Conservation (phyloP, 2,113 vertebrate genomes). For the Choloepus hoffmanni region DNA sequence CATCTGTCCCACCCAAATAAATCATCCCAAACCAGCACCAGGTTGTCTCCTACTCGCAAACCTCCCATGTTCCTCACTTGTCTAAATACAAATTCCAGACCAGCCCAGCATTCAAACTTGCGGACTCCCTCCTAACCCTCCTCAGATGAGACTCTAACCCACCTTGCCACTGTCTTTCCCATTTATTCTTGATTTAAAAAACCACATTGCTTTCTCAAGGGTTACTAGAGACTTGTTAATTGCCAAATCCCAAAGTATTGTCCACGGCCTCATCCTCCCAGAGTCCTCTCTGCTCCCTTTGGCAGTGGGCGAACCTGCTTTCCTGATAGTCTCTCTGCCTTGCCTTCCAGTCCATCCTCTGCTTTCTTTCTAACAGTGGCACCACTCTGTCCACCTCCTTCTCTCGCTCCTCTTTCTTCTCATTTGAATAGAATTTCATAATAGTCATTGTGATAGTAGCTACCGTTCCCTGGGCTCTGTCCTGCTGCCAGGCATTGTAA, state of each 20-base stretch:
- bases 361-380: neutral
- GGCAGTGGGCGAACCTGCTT: neutral
- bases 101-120: neutral
- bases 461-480: neutral
- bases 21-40: neutral
- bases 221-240: neutral
- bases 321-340: neutral
- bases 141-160: neutral
- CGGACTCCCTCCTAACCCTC: neutral
- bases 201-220: neutral
- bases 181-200: neutral
- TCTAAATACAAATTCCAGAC: neutral
- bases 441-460: neutral
- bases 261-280: fast-evolving
- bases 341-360: neutral
- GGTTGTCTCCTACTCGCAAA: neutral
- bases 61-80: neutral
- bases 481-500: neutral
- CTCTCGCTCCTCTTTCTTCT: neutral
- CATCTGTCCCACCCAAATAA: neutral
- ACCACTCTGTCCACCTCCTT: neutral
- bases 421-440: neutral
- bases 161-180: neutral
- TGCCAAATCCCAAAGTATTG: neutral
- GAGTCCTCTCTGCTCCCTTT: fast-evolving